phyloP scores from a whole-genome alignment of 2,113 vertebrate species.

The Sander vitreus region DNA sequence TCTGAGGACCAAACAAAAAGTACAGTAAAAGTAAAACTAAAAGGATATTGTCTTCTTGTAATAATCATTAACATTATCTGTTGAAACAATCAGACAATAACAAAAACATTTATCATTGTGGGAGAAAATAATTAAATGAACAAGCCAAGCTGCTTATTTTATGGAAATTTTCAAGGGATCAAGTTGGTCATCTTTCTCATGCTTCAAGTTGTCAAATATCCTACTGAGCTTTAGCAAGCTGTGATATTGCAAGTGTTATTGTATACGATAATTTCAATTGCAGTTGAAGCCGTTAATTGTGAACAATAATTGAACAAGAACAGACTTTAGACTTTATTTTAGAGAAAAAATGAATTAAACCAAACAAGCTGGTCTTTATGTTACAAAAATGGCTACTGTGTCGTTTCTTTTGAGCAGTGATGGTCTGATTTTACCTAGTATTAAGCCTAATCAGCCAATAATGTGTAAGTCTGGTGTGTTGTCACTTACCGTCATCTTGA shows the following conservation, averaged over 20 bases:
- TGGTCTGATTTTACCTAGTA: neutral
- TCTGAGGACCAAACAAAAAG: conserved; percentile 58
- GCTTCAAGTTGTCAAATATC: neutral
- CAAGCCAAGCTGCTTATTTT: too few relatives aligned
- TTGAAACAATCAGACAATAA: neutral
- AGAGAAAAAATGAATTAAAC: neutral
- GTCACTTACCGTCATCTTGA: conserved; percentile 76
- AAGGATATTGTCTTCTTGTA: neutral
- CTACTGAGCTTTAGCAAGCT: neutral
- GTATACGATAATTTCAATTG: too few relatives aligned
- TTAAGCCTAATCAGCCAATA: neutral
- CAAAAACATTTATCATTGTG: neutral
- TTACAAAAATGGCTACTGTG: neutral
- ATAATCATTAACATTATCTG: neutral
- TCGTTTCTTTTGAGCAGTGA: neutral
- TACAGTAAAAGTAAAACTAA: neutral
- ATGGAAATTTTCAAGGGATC: neutral
- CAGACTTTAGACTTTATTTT: neutral
- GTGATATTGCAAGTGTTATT: too few relatives aligned
- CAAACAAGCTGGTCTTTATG: neutral
- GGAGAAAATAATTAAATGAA: neutral
- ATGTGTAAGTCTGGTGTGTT: neutral
- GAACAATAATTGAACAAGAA: neutral
- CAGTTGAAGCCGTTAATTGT: neutral
- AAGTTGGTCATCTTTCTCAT: neutral